Conservation (phyloP, 30 jellyfish, hydroid and myxozoan genomes). For the Cassiopea andromeda region DNA sequence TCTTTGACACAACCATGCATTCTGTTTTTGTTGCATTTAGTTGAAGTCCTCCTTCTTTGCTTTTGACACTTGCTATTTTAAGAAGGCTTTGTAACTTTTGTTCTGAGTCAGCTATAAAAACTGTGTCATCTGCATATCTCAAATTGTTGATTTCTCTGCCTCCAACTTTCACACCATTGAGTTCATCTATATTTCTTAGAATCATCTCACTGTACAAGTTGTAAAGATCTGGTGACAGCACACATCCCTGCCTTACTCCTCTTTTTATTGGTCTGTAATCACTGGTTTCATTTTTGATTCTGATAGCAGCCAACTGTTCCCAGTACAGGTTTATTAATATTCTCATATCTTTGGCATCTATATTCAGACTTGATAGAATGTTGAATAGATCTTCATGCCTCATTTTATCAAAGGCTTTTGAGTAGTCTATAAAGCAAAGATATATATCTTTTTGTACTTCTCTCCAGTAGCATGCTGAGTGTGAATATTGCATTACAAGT, state of each 20-base stretch:
- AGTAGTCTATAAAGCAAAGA: neutral
- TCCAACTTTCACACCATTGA: neutral
- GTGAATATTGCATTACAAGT: slow-evolving; percentile 11
- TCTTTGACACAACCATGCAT: slow-evolving; percentile 2
- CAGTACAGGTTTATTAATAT: neutral
- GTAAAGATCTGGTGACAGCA: neutral
- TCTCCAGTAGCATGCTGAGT: neutral
- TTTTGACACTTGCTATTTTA: neutral
- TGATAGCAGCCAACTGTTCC: neutral
- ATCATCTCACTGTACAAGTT: neutral
- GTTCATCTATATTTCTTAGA: neutral
- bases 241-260: neutral
- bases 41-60: neutral
- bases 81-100: neutral
- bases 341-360: neutral
- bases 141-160: neutral
- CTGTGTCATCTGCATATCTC: slow-evolving; percentile 6
- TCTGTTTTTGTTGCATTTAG: neutral
- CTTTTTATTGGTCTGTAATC: neutral
- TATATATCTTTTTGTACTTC: neutral
- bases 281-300: neutral
- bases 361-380: neutral
- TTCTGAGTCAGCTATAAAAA: slow-evolving; percentile 1
- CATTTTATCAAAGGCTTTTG: neutral
- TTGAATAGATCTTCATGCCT: neutral